These are phyloP conservation scores for Ectobius pallidus DNA, from an alignment of 2,888 invertebrate species.

Conservation along the genomic window DNA sequence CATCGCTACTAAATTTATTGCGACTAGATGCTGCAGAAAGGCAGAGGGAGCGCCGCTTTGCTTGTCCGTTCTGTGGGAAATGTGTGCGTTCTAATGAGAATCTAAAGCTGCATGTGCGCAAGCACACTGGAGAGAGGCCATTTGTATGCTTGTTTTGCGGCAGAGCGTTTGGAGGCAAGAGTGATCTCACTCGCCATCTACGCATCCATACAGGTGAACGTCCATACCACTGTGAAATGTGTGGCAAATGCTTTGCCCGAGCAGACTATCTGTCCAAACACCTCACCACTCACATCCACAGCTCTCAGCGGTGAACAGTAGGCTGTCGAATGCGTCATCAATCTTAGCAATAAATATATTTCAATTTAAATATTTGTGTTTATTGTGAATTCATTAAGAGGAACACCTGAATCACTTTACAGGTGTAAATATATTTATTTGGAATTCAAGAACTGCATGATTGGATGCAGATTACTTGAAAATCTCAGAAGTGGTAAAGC, in stretches of 20 bases:
- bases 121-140: conserved; percentile 88
- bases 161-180: conserved; percentile 86
- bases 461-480: background rate
- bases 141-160: conserved; percentile 91
- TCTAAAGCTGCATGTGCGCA: conserved; percentile 83
- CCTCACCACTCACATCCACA: conserved; percentile 86
- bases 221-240: conserved; percentile 90
- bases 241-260: conserved; percentile 89
- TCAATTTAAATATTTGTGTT: background rate
- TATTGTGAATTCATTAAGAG: background rate
- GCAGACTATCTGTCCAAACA: conserved; percentile 91
- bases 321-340: background rate
- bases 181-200: conserved; percentile 83
- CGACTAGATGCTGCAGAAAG: conserved; percentile 62
- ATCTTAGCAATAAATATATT: conserved; percentile 8
- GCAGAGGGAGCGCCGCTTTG: conserved; percentile 78
- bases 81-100: conserved; percentile 89
- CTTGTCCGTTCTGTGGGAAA: conserved; percentile 88
- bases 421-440: background rate
- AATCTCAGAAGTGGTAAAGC: background rate
- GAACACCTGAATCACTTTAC: background rate
- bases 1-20: conserved; percentile 69
- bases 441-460: background rate
- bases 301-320: conserved; percentile 41
- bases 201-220: conserved; percentile 89